Evolutionary conservation across 2,888 invertebrate species (phyloP).

Genomic region (Drosophila dives): DNA sequence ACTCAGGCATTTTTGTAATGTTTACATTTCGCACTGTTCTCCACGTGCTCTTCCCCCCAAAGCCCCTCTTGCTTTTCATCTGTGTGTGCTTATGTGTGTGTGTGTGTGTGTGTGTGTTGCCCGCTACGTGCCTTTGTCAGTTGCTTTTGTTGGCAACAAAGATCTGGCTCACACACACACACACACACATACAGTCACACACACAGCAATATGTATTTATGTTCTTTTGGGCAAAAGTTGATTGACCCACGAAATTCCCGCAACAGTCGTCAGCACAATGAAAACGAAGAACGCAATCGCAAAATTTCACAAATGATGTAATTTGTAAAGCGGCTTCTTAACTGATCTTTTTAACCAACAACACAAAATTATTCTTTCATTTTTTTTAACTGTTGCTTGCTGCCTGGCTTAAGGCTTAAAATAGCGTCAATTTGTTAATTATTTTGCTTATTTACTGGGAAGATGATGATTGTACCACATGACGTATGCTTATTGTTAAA

Average conservation of each 20-base stretch:
- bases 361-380: background rate
- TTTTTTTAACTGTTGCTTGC: conserved; percentile 13
- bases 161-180: conserved; percentile 62
- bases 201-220: conserved; percentile 30
- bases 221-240: conserved; percentile 71
- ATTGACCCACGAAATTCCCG: conserved; percentile 68
- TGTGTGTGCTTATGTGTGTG: background rate
- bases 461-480: conserved; percentile 53
- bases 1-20: conserved; percentile 67
- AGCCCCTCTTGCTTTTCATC: accelerated
- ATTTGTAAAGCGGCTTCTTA: conserved; percentile 43
- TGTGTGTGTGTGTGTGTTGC: conserved; percentile 15
- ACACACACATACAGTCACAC: conserved; percentile 26
- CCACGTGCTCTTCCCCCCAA: background rate
- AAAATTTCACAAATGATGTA: conserved; percentile 75
- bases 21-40: conserved; percentile 73
- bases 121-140: conserved; percentile 50
- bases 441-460: conserved; percentile 6
- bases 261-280: conserved; percentile 37
- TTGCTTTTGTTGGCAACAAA: conserved; percentile 73
- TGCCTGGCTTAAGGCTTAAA: background rate
- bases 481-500: conserved; percentile 66
- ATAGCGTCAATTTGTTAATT: conserved; percentile 6
- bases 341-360: conserved; percentile 4
- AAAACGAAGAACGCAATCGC: conserved; percentile 55